Evolutionary conservation across 2,113 vertebrate genomes (phyloP).

Genomic region (Nyctereutes procyonoides): DNA sequence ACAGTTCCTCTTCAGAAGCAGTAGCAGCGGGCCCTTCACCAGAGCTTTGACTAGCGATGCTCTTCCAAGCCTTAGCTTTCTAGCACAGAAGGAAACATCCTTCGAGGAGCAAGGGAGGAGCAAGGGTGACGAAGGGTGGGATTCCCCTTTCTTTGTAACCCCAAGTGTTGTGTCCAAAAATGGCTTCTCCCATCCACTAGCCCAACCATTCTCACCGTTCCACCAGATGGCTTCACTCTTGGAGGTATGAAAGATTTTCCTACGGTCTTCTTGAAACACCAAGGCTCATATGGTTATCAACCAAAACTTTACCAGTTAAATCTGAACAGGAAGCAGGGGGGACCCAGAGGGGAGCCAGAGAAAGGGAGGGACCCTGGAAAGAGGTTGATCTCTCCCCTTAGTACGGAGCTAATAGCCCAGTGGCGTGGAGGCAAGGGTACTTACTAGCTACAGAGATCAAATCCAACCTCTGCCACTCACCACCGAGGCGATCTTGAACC

Average conservation of each 20-base stretch:
- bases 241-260: neutral
- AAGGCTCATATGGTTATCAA: neutral
- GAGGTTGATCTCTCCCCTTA: neutral
- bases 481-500: neutral
- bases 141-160: neutral
- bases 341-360: neutral
- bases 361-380: neutral
- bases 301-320: neutral
- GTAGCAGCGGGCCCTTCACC: neutral
- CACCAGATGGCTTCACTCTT: neutral
- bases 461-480: conserved; percentile 6
- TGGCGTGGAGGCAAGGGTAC: neutral
- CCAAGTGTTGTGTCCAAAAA: neutral
- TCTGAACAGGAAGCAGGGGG: neutral
- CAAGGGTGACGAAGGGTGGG: neutral
- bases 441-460: neutral
- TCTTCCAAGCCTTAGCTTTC: neutral
- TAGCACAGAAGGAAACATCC: neutral
- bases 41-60: neutral
- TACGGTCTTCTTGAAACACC: conserved; percentile 32
- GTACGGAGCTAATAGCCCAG: neutral
- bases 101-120: neutral
- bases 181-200: neutral
- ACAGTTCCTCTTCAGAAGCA: neutral
- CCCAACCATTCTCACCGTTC: neutral